Evolutionary conservation across 2,797 vertebrate species (phyloP).

Genomic region (Muscicapa comitata): DNA sequence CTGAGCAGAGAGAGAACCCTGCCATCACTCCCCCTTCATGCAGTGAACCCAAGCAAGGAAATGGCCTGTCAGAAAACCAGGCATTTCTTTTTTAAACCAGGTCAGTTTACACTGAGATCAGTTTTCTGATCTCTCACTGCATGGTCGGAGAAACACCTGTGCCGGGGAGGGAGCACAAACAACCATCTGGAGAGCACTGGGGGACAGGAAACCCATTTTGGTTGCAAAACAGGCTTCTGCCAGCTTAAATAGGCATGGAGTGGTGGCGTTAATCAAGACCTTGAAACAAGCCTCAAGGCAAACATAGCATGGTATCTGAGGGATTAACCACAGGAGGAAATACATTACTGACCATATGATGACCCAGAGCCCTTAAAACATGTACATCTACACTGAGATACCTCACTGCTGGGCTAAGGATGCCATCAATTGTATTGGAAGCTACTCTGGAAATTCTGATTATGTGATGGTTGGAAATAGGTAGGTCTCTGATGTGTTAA

Average conservation of each 20-base stretch:
- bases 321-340: not conserved
- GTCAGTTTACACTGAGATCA: conserved; percentile 38
- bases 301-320: not conserved
- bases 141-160: conserved; percentile 52
- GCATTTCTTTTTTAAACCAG: conserved; percentile 16
- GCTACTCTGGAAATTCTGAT: not conserved
- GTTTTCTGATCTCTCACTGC: conserved; percentile 36
- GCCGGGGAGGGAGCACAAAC: not conserved
- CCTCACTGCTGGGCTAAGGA: not conserved
- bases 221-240: conserved; percentile 39
- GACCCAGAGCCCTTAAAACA: not conserved
- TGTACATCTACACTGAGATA: not conserved
- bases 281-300: conserved; percentile 47
- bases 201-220: conserved; percentile 56
- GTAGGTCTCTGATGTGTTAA: not conserved
- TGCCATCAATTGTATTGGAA: not conserved
- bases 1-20: not conserved
- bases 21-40: not conserved
- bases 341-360: not conserved
- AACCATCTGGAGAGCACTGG: conserved; percentile 46
- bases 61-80: not conserved
- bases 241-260: conserved; percentile 65
- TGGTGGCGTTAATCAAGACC: conserved; percentile 51
- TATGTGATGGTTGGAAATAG: not conserved
- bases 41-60: not conserved